These are phyloP conservation scores for Pseudomugil gertrudae DNA, from an alignment of 2,797 vertebrate species.

Conservation along the genomic window DNA sequence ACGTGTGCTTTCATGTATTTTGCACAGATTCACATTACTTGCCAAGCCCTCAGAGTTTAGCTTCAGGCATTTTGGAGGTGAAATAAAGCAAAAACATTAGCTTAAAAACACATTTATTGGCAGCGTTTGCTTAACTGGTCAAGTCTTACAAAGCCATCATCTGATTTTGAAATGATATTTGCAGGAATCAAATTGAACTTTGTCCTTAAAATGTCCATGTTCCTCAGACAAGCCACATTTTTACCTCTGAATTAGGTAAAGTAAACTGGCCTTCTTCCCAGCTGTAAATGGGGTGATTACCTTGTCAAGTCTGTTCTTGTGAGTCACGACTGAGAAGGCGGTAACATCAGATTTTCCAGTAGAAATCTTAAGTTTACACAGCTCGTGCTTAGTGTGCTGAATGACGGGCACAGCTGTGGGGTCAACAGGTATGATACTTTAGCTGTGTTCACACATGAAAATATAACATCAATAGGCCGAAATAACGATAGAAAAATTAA, in stretches of 20 bases:
- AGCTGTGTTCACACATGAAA: no score
- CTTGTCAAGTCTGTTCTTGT: conserved; percentile 53
- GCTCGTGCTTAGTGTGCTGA: conserved; percentile 22
- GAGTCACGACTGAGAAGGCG: conserved; percentile 34
- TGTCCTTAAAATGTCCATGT: neutral
- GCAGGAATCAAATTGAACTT: neutral
- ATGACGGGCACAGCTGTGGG: neutral
- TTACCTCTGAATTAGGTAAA: conserved; percentile 23
- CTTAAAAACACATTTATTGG: no score
- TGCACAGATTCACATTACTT: no score
- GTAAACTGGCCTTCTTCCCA: conserved; percentile 1
- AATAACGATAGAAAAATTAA: no score
- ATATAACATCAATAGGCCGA: no score
- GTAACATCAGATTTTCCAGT: conserved; percentile 42
- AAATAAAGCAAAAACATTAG: no score
- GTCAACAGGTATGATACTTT: neutral
- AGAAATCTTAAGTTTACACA: conserved; percentile 51
- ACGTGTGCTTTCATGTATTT: no score
- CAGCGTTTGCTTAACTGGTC: neutral
- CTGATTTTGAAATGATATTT: no score
- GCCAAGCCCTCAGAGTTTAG: no score
- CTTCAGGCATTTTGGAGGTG: no score
- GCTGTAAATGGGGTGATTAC: conserved; percentile 29
- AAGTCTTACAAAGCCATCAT: no score
- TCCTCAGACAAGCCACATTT: conserved; percentile 34